Evolutionary conservation across 2,113 vertebrate species (phyloP).

Genomic region (Tragulus kanchil): DNA sequence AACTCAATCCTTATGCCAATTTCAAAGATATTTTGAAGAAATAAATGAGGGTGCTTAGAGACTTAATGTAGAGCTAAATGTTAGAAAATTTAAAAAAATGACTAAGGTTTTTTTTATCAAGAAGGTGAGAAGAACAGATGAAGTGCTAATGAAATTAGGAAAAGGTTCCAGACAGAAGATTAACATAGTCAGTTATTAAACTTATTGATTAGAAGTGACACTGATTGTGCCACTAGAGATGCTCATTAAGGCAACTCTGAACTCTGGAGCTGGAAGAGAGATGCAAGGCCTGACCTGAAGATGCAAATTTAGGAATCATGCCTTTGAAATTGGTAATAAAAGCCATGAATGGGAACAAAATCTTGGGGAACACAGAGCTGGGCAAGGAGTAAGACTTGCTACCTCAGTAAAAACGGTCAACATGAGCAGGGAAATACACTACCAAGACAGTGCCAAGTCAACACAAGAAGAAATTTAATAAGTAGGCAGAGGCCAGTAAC

Average conservation of each 20-base stretch:
- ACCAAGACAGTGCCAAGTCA: not conserved
- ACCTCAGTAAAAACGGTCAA: not conserved
- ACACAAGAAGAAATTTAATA: not conserved
- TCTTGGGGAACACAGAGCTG: not conserved
- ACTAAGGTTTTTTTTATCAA: not conserved
- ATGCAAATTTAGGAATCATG: not conserved
- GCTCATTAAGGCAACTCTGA: not conserved
- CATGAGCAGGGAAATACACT: not conserved
- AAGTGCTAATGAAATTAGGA: not conserved
- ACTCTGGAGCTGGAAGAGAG: not conserved
- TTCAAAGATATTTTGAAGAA: not conserved
- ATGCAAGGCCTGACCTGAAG: not conserved
- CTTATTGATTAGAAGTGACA: not conserved
- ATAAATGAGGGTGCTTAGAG: not conserved
- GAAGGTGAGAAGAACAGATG: not conserved
- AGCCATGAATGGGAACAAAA: not conserved
- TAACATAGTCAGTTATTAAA: not conserved
- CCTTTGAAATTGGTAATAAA: not conserved
- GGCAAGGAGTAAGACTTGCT: not conserved
- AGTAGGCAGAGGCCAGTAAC: not conserved
- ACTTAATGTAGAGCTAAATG: not conserved
- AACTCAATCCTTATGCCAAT: not conserved
- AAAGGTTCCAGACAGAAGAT: not conserved
- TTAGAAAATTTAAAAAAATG: not conserved
- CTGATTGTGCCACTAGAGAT: not conserved